phyloP scores from a whole-genome alignment of 37 sponge, comb jelly and placozoan genomes.

The Halichondria panicea region DNA sequence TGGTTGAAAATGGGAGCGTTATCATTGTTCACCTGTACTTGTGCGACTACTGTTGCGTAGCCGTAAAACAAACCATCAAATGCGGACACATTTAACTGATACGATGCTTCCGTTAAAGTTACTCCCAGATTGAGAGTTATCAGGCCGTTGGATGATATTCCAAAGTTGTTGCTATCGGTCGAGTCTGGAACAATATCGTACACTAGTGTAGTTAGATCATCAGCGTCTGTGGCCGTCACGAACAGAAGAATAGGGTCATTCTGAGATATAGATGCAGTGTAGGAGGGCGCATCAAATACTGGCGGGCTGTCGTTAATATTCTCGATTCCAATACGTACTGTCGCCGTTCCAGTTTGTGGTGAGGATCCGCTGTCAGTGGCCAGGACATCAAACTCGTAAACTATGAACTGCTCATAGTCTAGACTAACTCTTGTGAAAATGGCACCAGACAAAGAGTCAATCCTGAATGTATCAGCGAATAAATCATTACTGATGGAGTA shows the following conservation, averaged over 20 bases:
- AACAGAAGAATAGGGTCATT: constrained; percentile 24
- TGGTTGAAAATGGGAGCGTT: constrained; percentile 61
- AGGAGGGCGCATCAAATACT: constrained; percentile 13
- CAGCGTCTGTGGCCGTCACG: constrained; percentile 52
- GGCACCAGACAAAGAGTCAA: constrained; percentile 33
- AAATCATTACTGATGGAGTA: constrained; percentile 15
- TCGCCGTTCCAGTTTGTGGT: constrained; percentile 28
- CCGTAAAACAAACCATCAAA: constrained; percentile 45
- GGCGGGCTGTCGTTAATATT: constrained; percentile 66
- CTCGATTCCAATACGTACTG: constrained; percentile 16
- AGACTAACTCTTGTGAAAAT: constrained; percentile 20
- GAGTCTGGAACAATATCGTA: constrained; percentile 27
- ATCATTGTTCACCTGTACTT: constrained; percentile 47
- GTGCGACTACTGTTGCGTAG: constrained; percentile 21
- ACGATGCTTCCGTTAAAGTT: constrained; percentile 5
- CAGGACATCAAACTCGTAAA: constrained; percentile 31
- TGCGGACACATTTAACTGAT: constrained; percentile 54
- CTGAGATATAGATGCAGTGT: constrained; percentile 11
- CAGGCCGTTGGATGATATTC: constrained; percentile 24
- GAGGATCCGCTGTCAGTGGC: constrained; percentile 43
- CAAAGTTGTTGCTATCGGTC: constrained; percentile 20
- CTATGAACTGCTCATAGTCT: constrained; percentile 29
- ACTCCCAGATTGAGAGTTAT: background rate
- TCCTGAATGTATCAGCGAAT: constrained; percentile 8
- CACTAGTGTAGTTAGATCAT: constrained; percentile 1